Conservation (phyloP, 2,113 vertebrate species). For the Camelus bactrianus region DNA sequence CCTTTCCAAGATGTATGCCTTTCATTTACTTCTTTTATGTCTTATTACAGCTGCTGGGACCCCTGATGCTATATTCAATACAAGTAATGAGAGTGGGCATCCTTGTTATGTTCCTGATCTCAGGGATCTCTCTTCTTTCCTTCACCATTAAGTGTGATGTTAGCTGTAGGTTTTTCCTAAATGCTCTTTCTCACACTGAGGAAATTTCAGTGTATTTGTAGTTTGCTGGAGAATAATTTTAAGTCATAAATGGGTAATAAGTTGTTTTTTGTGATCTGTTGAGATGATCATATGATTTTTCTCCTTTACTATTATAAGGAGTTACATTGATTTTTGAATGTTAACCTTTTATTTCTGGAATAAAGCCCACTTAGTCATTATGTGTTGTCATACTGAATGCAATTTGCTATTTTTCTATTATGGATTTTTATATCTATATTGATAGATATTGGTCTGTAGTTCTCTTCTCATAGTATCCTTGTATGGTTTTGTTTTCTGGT, state of each 20-base stretch:
- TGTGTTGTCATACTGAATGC: not conserved
- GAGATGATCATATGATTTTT: not conserved
- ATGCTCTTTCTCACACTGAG: not conserved
- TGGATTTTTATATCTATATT: not conserved
- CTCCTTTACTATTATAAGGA: not conserved
- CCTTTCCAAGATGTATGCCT: not conserved
- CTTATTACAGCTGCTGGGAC: not conserved
- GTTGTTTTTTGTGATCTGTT: not conserved
- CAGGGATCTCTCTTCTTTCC: not conserved
- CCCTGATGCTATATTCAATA: not conserved
- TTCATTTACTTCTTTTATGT: not conserved
- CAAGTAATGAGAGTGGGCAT: not conserved
- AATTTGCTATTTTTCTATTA: conserved; percentile 8
- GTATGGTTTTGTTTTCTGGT: not conserved
- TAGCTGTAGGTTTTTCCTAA: not conserved
- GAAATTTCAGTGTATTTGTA: conserved; percentile 1
- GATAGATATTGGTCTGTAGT: not conserved
- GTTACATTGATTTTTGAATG: not conserved
- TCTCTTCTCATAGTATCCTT: not conserved
- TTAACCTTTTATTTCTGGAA: not conserved
- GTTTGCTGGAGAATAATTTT: not conserved
- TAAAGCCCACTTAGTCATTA: not conserved
- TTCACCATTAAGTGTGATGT: not conserved
- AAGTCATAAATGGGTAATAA: not conserved
- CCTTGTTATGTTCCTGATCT: not conserved